Evolutionary conservation across 2,113 vertebrate species (phyloP), one percentile per base, ranked within the genome.

Genomic region (Marmota monax): DNA sequence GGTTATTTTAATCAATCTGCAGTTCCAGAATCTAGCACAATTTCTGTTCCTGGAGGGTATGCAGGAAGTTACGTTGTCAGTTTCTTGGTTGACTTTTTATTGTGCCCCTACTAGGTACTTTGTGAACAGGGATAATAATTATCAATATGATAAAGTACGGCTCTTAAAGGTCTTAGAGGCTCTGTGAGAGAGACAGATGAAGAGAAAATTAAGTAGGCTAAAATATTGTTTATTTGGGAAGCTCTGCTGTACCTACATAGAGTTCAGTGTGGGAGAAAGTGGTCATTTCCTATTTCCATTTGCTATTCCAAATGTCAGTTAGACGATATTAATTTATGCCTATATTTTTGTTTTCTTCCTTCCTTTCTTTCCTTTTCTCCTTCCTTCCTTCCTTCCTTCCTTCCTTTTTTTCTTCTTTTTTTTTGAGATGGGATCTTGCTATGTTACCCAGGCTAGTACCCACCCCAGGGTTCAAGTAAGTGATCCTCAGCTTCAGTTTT

Each of bases 61-160:
- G 45, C 25, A 56, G 56, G 39, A 22, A 67, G 72, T 12, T 8
- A 56, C 23, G 63, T 37, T 65, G 11, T 34, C 77, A 74, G 22
- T 18, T 61, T 63, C n/a, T 87, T 87, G 42, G 74, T 45, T 95
- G 39, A 86, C 23, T 92, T 18, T 87, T 87, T 22, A n/a, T 82
- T 67, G 32, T 29, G 37, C 29, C 29, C 45, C 2, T 79, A 4
- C 20, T 51, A 74, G 22, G 67, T 42, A n/a, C 34, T 16, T 20
- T 22, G 27, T 51, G 17, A 12, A 61, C 2, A 56, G 42, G 27
- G 23, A 7, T 80, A 73, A 22, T 45, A 37, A 37, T 37, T 32
- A 74, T 34, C 83, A 45, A n/a, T 48, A 27, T 22, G 67, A 53
- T 53, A 32, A 79, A 20, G 56, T 53, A 5, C 39, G 11, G 29